Percentiles rank a stretch among this genome's conserved stretches.
These are phyloP conservation scores for Agapetus fuscipes DNA, from an alignment of 2,888 invertebrate genomes.

Conservation along the genomic window DNA sequence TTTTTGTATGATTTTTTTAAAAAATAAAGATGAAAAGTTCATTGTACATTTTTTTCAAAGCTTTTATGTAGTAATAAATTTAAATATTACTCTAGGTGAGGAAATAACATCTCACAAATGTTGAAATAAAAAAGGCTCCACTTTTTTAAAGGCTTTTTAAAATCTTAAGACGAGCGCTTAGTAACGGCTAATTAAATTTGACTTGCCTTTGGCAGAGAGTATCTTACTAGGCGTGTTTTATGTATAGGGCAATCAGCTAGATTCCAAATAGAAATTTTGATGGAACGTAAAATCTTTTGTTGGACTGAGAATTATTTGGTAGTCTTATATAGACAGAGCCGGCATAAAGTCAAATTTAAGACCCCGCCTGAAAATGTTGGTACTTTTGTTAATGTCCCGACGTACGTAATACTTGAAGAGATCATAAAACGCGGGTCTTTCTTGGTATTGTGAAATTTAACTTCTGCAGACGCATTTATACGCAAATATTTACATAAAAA, in stretches of 20 bases:
- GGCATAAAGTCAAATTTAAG: constrained; percentile 1
- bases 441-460: neutral
- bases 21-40: too few relatives aligned
- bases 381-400: neutral
- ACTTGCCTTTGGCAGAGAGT: too few relatives aligned
- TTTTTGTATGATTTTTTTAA: too few relatives aligned
- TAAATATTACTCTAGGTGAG: too few relatives aligned
- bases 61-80: too few relatives aligned
- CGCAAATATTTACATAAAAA: neutral
- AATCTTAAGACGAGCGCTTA: too few relatives aligned
- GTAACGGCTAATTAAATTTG: too few relatives aligned
- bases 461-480: neutral
- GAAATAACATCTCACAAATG: too few relatives aligned
- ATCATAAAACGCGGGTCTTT: neutral
- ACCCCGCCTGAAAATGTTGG: neutral
- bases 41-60: too few relatives aligned
- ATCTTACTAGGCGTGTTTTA: too few relatives aligned
- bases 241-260: neutral
- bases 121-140: too few relatives aligned
- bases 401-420: neutral
- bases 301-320: neutral
- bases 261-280: neutral
- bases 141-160: too few relatives aligned
- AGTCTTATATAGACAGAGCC: neutral
- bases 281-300: neutral